A percentile compares a stretch with the other conserved stretches of the same genome.
These are phyloP conservation scores for Coenonympha arcania DNA, from an alignment of 2,888 invertebrate species.

Conservation along the genomic window DNA sequence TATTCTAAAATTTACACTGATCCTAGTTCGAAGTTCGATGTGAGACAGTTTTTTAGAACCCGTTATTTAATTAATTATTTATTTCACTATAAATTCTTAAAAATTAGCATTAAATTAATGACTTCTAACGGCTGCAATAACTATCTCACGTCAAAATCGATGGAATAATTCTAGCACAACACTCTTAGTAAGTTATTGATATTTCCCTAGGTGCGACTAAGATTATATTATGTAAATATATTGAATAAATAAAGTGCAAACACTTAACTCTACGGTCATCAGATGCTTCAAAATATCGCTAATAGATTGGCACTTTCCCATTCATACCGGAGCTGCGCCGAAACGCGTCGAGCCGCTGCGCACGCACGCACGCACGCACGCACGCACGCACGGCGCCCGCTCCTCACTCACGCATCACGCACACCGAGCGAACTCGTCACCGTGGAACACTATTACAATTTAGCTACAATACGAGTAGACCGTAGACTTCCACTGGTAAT, in stretches of 20 bases:
- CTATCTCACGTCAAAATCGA: conserved; percentile 68
- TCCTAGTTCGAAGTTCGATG: conserved; percentile 65
- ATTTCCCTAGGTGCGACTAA: conserved; percentile 75
- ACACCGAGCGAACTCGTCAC: conserved; percentile 42
- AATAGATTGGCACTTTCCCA: conserved; percentile 72
- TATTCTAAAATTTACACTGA: conserved; percentile 72
- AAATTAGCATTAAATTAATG: conserved; percentile 70
- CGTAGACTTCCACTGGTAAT: conserved; percentile 49
- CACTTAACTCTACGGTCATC: conserved; percentile 74
- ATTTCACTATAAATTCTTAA: conserved; percentile 70
- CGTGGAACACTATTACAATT: conserved; percentile 47
- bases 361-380: too few relatives aligned
- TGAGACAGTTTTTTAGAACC: conserved; percentile 61
- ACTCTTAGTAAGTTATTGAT: conserved; percentile 75
- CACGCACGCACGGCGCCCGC: neutral
- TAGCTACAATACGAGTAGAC: conserved; percentile 55
- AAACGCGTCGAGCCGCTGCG: neutral
- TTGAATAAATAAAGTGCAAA: conserved; percentile 75
- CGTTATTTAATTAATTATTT: conserved; percentile 59
- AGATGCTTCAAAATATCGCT: conserved; percentile 66
- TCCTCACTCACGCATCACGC: conserved; percentile 24
- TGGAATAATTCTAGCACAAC: conserved; percentile 71
- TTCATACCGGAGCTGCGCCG: conserved; percentile 45
- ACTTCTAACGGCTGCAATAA: conserved; percentile 63
- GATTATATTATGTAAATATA: conserved; percentile 71